Percentiles rank a stretch among this genome's conserved stretches.
Conservation (phyloP, 2,797 vertebrate genomes). For the Pteropus rufus region DNA sequence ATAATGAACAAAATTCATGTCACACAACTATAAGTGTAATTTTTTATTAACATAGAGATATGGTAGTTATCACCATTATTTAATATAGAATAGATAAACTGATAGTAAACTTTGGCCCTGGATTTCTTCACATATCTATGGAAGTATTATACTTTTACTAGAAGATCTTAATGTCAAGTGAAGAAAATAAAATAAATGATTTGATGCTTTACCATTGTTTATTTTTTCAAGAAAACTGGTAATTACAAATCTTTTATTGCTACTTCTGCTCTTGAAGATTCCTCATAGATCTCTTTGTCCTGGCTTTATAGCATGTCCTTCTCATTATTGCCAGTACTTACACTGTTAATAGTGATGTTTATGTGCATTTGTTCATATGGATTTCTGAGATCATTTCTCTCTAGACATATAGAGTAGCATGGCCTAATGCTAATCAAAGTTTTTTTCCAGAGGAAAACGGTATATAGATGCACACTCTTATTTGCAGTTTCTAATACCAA, state of each 20-base stretch:
- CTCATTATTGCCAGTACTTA: background rate
- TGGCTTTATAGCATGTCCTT: background rate
- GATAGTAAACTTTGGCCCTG: background rate
- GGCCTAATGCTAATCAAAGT: background rate
- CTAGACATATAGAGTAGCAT: background rate
- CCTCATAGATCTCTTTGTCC: background rate
- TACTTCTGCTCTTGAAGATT: background rate
- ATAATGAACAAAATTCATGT: conserved; percentile 53
- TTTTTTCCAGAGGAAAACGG: conserved; percentile 12
- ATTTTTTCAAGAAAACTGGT: conserved; percentile 2
- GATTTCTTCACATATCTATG: background rate
- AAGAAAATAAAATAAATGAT: conserved; percentile 22
- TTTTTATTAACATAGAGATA: background rate
- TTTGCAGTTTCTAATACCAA: background rate
- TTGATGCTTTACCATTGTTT: background rate
- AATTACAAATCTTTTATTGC: conserved; percentile 13
- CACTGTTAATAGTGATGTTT: background rate
- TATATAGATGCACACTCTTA: background rate
- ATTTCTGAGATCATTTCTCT: conserved; percentile 20
- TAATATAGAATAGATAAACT: background rate
- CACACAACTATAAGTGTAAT: background rate
- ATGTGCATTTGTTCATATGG: background rate
- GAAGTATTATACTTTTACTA: background rate
- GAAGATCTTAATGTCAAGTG: background rate
- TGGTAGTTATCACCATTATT: background rate